Percentiles rank a stretch among this genome's conserved stretches.
These are phyloP conservation scores for Notamacropus eugenii DNA, from an alignment of 2,797 vertebrate species.

Conservation along the genomic window DNA sequence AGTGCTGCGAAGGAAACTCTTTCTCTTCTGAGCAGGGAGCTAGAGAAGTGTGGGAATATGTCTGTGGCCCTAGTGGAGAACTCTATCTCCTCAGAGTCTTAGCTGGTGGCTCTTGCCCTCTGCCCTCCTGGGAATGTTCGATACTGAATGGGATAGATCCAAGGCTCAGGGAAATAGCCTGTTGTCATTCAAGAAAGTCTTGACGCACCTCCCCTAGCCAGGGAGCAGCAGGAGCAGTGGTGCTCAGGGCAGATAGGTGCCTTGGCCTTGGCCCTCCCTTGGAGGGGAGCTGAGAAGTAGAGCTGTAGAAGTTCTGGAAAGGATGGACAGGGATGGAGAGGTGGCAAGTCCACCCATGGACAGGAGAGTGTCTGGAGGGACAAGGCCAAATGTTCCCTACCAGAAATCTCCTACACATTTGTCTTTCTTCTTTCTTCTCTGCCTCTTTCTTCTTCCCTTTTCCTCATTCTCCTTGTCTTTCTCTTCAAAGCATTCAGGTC, in stretches of 20 bases:
- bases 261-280: not conserved
- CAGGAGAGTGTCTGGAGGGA: not conserved
- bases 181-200: not conserved
- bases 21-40: not conserved
- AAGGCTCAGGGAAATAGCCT: not conserved
- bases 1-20: slow-evolving; percentile 67
- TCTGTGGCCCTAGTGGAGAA: not conserved
- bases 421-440: not conserved
- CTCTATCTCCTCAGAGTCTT: not conserved
- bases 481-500: not conserved
- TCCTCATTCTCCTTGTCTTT: not conserved
- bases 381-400: too few species aligned
- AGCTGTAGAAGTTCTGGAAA: not conserved
- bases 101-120: not conserved
- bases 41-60: not conserved
- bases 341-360: not conserved
- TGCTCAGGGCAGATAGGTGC: not conserved
- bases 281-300: not conserved
- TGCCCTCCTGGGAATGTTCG: not conserved
- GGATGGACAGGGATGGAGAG: not conserved
- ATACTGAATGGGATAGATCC: not conserved
- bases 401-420: not conserved
- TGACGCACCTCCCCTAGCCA: not conserved
- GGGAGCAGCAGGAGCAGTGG: not conserved
- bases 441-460: not conserved